Evolutionary conservation across 2,888 invertebrate species (phyloP).

Genomic region (Drosophila greeni): DNA sequence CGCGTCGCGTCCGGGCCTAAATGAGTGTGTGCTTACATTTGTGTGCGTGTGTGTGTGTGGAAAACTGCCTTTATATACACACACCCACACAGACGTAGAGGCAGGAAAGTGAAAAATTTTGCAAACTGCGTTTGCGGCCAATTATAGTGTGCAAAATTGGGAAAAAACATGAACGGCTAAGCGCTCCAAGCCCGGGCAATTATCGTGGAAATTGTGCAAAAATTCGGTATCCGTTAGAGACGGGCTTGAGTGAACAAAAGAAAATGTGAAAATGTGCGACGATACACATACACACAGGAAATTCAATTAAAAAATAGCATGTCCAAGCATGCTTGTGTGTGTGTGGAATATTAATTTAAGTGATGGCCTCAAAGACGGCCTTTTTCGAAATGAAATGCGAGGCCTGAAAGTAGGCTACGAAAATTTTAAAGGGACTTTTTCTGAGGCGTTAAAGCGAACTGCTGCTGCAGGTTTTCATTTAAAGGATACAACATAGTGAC

Average conservation of each 20-base stretch:
- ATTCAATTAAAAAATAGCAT: conserved; percentile 49
- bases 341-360: conserved; percentile 37
- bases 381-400: not conserved
- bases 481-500: conserved; percentile 43
- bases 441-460: conserved; percentile 3
- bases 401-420: conserved; percentile 11
- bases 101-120: conserved; percentile 71
- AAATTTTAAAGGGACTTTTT: conserved; percentile 3
- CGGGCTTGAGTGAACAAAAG: conserved; percentile 23
- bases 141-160: conserved; percentile 33
- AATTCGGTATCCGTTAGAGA: conserved; percentile 51
- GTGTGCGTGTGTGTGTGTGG: conserved; percentile 62
- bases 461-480: conserved; percentile 46
- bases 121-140: conserved; percentile 57
- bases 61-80: conserved; percentile 52
- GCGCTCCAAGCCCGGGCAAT: conserved; percentile 14
- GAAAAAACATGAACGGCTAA: conserved; percentile 3
- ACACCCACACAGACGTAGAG: conserved; percentile 43
- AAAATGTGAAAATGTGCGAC: conserved; percentile 43
- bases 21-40: conserved; percentile 57
- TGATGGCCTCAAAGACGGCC: conserved; percentile 5
- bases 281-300: conserved; percentile 39
- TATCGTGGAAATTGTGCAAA: conserved; percentile 34
- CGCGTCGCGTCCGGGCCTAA: conserved; percentile 61
- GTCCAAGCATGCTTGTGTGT: conserved; percentile 23